phyloP scores from a whole-genome alignment of 1,140 invertebrate genomes.

The Apolygus lucorum region DNA sequence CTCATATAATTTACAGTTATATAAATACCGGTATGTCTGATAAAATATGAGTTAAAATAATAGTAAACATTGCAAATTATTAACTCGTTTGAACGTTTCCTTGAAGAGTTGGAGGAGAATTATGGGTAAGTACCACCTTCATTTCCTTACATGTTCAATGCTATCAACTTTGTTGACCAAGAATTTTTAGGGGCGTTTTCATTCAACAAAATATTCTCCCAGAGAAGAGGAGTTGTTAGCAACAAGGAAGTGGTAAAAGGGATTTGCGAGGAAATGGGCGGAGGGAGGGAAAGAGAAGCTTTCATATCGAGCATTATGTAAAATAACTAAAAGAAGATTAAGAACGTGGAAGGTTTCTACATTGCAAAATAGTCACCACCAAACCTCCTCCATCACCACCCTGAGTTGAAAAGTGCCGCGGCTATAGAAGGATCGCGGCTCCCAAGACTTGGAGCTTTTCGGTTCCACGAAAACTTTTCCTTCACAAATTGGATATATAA shows the following conservation, averaged over 20 bases:
- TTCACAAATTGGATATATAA: not conserved
- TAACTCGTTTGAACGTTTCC: not conserved
- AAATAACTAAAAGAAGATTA: constrained; percentile 17
- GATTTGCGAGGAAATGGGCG: not conserved
- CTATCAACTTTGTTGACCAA: constrained; percentile 2
- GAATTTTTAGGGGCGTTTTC: not conserved
- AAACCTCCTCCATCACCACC: not conserved
- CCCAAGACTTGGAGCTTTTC: not conserved
- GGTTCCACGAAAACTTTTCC: not conserved
- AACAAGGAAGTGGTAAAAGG: not conserved
- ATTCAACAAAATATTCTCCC: not conserved
- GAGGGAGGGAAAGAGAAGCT: not conserved
- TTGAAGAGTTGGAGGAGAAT: not conserved
- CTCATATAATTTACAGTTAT: no score
- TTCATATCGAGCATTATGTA: constrained; percentile 16
- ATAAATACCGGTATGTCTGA: not conserved
- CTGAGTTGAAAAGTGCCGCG: not conserved
- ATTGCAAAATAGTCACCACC: constrained; percentile 10
- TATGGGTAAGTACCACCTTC: not conserved
- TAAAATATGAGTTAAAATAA: not conserved
- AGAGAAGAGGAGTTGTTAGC: not conserved
- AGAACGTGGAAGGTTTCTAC: constrained; percentile 12
- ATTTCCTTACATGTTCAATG: not conserved
- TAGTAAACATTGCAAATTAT: not conserved
- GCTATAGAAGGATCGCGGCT: no score